Evolutionary conservation across 1,140 invertebrate species (phyloP).

Genomic region (Magallana angulata): DNA sequence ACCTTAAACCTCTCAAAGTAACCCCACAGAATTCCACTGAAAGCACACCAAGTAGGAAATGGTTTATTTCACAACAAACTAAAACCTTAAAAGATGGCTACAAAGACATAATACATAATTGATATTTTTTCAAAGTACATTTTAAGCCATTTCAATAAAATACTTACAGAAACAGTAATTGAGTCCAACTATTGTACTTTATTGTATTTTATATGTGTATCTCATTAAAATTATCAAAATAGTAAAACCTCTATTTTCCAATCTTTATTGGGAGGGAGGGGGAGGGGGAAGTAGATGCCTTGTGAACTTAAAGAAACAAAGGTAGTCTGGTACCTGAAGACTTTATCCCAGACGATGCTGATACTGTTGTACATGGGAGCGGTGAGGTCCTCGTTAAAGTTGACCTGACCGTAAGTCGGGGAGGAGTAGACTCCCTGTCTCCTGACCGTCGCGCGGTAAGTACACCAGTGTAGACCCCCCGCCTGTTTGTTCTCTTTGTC

Average conservation of each 20-base stretch:
- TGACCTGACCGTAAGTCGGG: slow-evolving; percentile 43
- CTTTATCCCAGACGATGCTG: slow-evolving; percentile 55
- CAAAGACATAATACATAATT: no score
- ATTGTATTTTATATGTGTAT: no score
- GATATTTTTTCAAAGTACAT: no score
- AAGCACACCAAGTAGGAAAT: neutral
- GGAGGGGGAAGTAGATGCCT: neutral
- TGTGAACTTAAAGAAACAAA: no score
- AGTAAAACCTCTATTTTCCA: neutral
- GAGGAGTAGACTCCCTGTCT: slow-evolving; percentile 54
- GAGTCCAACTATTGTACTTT: no score
- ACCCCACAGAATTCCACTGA: slow-evolving; percentile 51
- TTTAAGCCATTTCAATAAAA: no score
- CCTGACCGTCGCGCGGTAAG: slow-evolving; percentile 53
- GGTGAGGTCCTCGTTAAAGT: slow-evolving; percentile 59
- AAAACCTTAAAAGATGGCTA: no score
- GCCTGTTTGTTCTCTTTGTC: slow-evolving; percentile 50
- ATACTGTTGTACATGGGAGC: slow-evolving; percentile 53
- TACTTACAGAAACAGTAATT: no score
- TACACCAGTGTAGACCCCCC: slow-evolving; percentile 54
- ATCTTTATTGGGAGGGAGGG: no score
- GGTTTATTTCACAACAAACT: no score
- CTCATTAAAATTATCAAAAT: neutral
- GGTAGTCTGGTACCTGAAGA: slow-evolving; percentile 52
- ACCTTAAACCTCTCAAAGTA: slow-evolving; percentile 44